A percentile compares a stretch with the other conserved stretches of the same genome.
phyloP scores from a whole-genome alignment of 2,797 vertebrate species.

The Labeo calbasu region DNA sequence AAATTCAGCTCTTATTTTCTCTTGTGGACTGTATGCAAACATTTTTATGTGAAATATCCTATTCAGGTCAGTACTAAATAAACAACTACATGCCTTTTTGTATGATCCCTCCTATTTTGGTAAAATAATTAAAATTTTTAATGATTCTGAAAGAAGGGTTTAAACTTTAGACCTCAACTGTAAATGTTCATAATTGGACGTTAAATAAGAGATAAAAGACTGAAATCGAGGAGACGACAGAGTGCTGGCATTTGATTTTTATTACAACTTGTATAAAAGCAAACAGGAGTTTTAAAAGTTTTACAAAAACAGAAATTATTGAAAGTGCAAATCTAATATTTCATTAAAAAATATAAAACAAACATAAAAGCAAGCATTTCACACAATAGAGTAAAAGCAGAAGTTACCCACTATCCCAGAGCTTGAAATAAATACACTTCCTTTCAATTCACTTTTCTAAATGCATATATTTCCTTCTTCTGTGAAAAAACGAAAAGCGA shows the following conservation, averaged over 20 bases:
- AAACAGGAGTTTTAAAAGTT: background rate
- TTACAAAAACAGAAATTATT: slow-evolving; percentile 5
- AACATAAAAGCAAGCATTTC: background rate
- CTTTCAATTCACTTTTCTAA: background rate
- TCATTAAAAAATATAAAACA: background rate
- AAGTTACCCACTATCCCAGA: background rate
- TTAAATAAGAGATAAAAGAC: background rate
- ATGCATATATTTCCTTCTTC: background rate
- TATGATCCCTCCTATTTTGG: no score
- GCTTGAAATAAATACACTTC: slow-evolving; percentile 15
- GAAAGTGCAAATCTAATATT: slow-evolving; percentile 1
- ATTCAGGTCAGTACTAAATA: no score
- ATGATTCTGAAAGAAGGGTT: no score
- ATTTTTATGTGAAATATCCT: no score
- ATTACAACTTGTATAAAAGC: background rate
- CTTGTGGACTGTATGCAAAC: no score
- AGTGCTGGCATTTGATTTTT: background rate
- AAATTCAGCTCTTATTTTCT: no score
- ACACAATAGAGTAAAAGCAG: background rate
- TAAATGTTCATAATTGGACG: background rate
- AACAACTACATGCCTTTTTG: no score
- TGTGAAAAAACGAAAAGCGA: background rate
- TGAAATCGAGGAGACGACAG: background rate
- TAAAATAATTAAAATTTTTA: no score
- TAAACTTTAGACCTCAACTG: no score